Evolutionary conservation across 2,113 vertebrate genomes (phyloP).

Genomic region (Hydropotes inermis): DNA sequence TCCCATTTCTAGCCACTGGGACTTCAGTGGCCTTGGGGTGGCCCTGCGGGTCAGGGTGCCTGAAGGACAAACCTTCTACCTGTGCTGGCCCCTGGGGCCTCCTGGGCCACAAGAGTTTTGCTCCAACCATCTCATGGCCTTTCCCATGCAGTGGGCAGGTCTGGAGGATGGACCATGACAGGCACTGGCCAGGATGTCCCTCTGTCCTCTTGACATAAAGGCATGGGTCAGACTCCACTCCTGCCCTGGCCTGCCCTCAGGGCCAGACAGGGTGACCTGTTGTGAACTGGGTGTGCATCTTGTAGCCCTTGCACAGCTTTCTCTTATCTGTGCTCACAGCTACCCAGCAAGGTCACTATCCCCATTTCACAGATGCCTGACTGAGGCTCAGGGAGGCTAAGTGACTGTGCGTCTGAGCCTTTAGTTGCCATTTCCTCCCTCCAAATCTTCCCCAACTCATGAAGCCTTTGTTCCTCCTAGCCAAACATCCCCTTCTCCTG

Average conservation of each 20-base stretch:
- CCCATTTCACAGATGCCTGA: background rate
- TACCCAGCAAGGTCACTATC: background rate
- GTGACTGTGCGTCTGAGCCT: background rate
- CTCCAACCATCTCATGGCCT: background rate
- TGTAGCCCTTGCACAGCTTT: background rate
- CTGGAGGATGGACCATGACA: background rate
- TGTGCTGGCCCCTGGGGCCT: background rate
- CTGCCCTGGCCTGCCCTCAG: background rate
- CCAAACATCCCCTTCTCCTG: background rate
- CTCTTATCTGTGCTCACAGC: background rate
- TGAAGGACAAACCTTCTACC: background rate
- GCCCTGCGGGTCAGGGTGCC: background rate
- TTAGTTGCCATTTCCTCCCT: background rate
- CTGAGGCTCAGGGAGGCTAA: background rate
- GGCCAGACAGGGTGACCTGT: background rate
- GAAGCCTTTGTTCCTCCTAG: background rate
- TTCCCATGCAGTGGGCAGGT: background rate
- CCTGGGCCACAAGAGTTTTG: background rate
- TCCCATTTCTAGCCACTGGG: background rate
- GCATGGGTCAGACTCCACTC: background rate
- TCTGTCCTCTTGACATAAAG: background rate
- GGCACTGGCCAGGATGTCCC: background rate
- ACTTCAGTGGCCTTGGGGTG: background rate
- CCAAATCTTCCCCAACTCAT: background rate
- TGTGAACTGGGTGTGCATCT: background rate